Evolutionary conservation across 2,888 invertebrate genomes (phyloP).

Genomic region (Sipunculus nudus): DNA sequence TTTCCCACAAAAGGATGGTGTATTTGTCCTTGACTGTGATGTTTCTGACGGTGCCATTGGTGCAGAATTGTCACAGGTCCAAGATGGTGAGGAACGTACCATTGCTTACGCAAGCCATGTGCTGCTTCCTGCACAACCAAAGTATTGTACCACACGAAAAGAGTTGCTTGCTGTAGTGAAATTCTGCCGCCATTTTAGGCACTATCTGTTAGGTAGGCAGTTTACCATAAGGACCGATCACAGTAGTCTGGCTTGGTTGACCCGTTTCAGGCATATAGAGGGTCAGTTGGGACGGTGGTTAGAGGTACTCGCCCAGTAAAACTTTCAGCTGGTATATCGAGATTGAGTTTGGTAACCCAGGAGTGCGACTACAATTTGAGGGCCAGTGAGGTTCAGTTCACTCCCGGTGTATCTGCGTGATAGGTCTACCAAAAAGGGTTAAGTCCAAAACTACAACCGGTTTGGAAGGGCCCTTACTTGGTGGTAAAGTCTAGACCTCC

Average conservation of each 20-base stretch:
- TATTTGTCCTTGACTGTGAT: slow-evolving; percentile 3
- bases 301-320: not conserved
- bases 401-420: too few relatives aligned
- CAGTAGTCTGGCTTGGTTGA: not conserved
- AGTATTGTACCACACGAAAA: not conserved
- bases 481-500: too few relatives aligned
- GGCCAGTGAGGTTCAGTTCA: too few relatives aligned
- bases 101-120: not conserved
- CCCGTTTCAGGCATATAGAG: not conserved
- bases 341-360: too few relatives aligned
- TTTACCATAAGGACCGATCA: not conserved
- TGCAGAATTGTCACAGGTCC: not conserved
- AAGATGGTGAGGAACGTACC: not conserved
- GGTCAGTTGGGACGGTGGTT: not conserved
- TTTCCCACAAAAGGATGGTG: too few relatives aligned
- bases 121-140: not conserved
- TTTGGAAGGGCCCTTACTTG: too few relatives aligned
- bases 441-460: too few relatives aligned
- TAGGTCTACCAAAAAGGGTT: too few relatives aligned
- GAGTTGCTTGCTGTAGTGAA: not conserved
- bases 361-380: too few relatives aligned
- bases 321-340: not conserved
- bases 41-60: not conserved
- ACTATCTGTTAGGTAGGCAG: not conserved
- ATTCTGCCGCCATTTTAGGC: not conserved